Evolutionary conservation across 1,140 invertebrate genomes (phyloP), one percentile per base, ranked within the genome.

Genomic region (Reticulitermes speratus): DNA sequence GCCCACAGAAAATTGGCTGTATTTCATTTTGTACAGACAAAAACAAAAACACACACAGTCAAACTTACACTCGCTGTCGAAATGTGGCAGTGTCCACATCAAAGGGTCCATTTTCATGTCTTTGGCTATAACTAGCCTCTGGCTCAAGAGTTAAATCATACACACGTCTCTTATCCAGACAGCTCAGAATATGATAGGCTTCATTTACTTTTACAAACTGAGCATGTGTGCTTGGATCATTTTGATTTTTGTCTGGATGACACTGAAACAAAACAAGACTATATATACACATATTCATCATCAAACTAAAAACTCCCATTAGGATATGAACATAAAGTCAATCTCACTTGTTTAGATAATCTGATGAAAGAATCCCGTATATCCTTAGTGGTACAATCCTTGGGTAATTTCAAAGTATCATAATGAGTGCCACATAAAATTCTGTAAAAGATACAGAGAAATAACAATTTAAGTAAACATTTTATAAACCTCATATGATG

Each of bases 131-230:
- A 3, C 14, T 2, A 75, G 25, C 9, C 65, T 75, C 45, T 45
- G 75, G 32, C 8, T 48, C 11, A 38, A 90, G 84, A 25, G 45
- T 84, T 23, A 87, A 38, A 85, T 95, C 94, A 90, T 95, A 95
- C 32, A 91, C 89, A 5, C 90, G 90, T 65, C 94, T 90, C n/a
- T 89, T 90, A 12, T 91, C 88, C 0, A 92, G 90, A 87, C 94
- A 94, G 19, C 93, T 92, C 16, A 95, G 89, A 0, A 93, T 91
- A 86, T 91, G 92, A 88, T 95, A 95, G 3, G 94, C 94, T 89
- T 95, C 94, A 44, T 93, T 93, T 81, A 95, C 92, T 84, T 90
- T 90, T 0, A 95, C 91, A 91, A 95, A 95, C 86, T 91, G 91
- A 32, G 92, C 91, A 86, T 92, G 92, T 83, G 84, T 89, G 65